Percentiles rank a stretch among this genome's conserved stretches.
Conservation (phyloP, 1,140 invertebrate genomes). For the Copidosoma floridanum region DNA sequence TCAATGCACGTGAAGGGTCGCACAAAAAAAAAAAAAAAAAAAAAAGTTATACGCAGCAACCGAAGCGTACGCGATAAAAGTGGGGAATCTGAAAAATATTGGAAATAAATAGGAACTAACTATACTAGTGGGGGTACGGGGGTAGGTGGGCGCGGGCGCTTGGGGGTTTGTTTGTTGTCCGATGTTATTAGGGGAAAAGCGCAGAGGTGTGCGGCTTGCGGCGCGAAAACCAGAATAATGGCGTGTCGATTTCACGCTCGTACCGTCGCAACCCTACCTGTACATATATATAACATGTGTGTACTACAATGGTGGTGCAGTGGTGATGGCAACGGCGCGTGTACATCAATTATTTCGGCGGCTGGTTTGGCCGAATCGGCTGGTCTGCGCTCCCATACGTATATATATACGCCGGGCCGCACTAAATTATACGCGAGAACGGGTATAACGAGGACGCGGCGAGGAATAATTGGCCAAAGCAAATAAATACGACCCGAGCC, state of each 20-base stretch:
- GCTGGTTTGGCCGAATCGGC: background rate
- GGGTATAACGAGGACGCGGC: slow-evolving; percentile 22
- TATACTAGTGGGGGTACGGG: too few species aligned
- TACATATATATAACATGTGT: too few species aligned
- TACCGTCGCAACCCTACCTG: too few species aligned
- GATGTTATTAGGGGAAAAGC: slow-evolving; percentile 18
- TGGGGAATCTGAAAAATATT: too few species aligned
- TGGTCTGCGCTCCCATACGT: background rate
- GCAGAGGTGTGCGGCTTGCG: background rate
- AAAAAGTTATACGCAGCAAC: too few species aligned
- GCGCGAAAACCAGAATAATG: slow-evolving; percentile 28
- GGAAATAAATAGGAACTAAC: too few species aligned
- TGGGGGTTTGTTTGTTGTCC: background rate
- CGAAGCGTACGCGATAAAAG: too few species aligned
- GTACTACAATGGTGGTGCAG: too few species aligned
- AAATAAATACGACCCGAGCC: slow-evolving; percentile 21
- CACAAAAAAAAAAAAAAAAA: too few species aligned
- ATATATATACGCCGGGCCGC: background rate
- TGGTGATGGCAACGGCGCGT: background rate
- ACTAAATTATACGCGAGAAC: slow-evolving; percentile 26
- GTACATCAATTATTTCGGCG: slow-evolving; percentile 27
- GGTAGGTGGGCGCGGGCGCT: background rate
- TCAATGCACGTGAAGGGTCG: too few species aligned
- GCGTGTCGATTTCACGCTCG: slow-evolving; percentile 27
- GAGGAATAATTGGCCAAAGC: slow-evolving; percentile 26